A percentile compares a stretch with the other conserved stretches of the same genome.
Conservation (phyloP, 2,113 vertebrate species). For the Neodontobutis hainanensis region DNA sequence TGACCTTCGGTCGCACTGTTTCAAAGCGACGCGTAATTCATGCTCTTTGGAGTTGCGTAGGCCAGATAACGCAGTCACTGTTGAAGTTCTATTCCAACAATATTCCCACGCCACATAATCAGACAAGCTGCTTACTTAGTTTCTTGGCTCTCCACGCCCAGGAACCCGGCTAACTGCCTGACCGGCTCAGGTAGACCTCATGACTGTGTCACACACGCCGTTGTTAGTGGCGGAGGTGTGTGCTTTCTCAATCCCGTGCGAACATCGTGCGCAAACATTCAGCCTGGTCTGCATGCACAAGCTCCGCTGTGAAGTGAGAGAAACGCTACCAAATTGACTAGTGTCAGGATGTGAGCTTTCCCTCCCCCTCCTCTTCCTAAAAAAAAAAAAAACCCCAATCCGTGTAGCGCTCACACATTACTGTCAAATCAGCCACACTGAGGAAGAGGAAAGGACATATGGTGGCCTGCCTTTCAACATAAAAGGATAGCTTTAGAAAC, state of each 20-base stretch:
- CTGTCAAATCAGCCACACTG: not conserved
- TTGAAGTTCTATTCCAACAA: conserved; percentile 41
- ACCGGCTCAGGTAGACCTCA: conserved; percentile 42
- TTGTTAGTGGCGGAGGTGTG: not conserved
- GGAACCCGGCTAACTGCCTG: conserved; percentile 13
- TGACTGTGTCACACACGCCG: not conserved
- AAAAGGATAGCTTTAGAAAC: conserved; percentile 1
- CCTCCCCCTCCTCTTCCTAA: conserved; percentile 24
- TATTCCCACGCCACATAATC: conserved; percentile 41
- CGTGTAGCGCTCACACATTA: not conserved
- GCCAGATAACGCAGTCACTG: not conserved
- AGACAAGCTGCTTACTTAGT: conserved; percentile 2
- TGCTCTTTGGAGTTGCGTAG: not conserved
- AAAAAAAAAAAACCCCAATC: conserved; percentile 22
- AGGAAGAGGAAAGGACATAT: fast-evolving
- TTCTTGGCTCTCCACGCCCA: conserved; percentile 41
- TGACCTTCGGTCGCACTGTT: not conserved
- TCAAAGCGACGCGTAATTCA: not conserved
- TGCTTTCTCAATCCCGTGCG: conserved; percentile 4
- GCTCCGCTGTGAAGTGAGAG: conserved; percentile 22
- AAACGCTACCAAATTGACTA: conserved; percentile 22
- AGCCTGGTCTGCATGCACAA: conserved; percentile 1
- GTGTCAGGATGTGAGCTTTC: conserved; percentile 22
- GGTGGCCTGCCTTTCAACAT: not conserved
- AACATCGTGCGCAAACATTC: not conserved